phyloP scores from a whole-genome alignment of 2,888 invertebrate genomes.

The Drosophila maculinotata region DNA sequence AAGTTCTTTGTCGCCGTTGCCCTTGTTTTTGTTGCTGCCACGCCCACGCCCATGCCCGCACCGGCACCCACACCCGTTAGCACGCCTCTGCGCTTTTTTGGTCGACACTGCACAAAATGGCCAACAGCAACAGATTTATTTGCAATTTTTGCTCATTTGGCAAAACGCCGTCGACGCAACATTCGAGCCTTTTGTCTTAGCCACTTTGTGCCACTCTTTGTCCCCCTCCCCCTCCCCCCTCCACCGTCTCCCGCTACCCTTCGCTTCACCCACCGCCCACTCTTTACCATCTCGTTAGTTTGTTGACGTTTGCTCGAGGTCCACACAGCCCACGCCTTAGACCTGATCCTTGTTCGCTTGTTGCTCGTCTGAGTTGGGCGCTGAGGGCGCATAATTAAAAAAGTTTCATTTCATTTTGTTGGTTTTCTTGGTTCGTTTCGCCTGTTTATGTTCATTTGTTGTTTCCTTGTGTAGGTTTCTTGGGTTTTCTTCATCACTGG shows the following conservation, averaged over 20 bases:
- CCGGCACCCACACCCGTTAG: constrained; percentile 4
- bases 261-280: neutral
- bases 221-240: neutral
- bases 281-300: constrained; percentile 65
- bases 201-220: constrained; percentile 61
- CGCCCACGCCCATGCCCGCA: constrained; percentile 28
- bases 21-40: constrained; percentile 42
- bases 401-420: constrained; percentile 84
- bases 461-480: constrained; percentile 74
- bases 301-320: constrained; percentile 50
- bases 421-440: constrained; percentile 84
- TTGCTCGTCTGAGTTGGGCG: constrained; percentile 34
- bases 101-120: constrained; percentile 60
- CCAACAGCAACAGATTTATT: constrained; percentile 81
- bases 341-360: constrained; percentile 19
- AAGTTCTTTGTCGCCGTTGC: constrained; percentile 78
- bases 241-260: neutral
- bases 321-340: constrained; percentile 7
- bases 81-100: constrained; percentile 41
- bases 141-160: constrained; percentile 80
- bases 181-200: constrained; percentile 74
- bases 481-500: constrained; percentile 47
- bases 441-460: constrained; percentile 78
- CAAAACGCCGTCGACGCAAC: constrained; percentile 52
- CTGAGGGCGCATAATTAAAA: constrained; percentile 83